Conservation (phyloP, 2,797 vertebrate species). For the Myotis daubentonii region DNA sequence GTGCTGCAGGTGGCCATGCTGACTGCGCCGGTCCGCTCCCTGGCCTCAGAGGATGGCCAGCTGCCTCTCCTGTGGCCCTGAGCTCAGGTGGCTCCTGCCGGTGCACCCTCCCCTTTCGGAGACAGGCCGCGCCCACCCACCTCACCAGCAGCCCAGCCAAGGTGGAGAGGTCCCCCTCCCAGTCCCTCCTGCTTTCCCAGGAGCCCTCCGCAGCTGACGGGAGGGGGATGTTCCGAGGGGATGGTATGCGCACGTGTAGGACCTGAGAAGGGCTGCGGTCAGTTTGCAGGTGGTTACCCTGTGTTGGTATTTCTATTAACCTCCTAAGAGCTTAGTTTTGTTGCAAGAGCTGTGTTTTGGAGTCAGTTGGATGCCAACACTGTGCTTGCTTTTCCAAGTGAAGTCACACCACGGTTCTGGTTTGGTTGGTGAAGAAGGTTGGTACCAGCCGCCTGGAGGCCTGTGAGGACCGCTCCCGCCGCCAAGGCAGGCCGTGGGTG, state of each 20-base stretch:
- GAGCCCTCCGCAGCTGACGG: background rate
- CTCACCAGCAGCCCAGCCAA: background rate
- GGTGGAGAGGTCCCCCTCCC: background rate
- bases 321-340: background rate
- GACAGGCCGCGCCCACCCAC: background rate
- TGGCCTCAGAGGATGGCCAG: background rate
- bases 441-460: background rate
- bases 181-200: background rate
- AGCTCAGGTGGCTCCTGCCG: background rate
- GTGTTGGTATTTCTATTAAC: background rate
- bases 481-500: background rate
- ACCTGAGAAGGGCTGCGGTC: background rate
- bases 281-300: background rate
- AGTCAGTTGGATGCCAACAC: background rate
- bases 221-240: background rate
- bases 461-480: background rate
- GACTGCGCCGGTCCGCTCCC: background rate
- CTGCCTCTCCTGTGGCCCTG: background rate
- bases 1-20: background rate
- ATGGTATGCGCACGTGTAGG: background rate
- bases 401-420: background rate
- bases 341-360: background rate
- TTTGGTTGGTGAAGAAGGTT: background rate
- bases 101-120: fast-evolving
- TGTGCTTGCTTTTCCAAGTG: background rate